phyloP scores from a whole-genome alignment of 2,113 vertebrate genomes.

The Ariopsis seemanni region DNA sequence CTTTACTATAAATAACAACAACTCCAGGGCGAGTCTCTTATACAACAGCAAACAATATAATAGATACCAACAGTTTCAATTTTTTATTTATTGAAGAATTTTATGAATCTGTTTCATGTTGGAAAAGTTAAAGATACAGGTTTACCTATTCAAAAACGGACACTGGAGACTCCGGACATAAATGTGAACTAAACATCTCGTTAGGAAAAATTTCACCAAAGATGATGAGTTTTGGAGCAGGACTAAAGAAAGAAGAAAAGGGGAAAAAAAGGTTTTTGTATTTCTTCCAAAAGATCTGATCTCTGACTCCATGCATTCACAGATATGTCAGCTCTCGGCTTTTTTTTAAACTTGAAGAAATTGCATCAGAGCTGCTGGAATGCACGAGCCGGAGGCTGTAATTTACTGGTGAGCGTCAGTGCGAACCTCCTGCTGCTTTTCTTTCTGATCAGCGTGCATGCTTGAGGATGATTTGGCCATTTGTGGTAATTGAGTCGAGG shows the following conservation, averaged over 20 bases:
- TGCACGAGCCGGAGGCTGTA: conserved; percentile 3
- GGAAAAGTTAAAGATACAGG: not conserved
- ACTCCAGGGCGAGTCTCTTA: too few species aligned
- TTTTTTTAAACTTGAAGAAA: conserved; percentile 9
- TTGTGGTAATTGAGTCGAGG: conserved; percentile 43
- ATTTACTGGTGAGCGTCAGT: not conserved
- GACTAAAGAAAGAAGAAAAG: not conserved
- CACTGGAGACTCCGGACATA: not conserved
- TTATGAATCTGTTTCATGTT: not conserved
- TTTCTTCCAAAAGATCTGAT: not conserved
- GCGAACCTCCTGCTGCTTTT: conserved; percentile 3
- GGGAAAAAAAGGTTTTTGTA: not conserved
- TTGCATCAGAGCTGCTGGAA: conserved; percentile 8
- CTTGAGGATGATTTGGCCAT: conserved; percentile 44
- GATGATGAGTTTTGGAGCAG: not conserved
- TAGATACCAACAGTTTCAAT: too few species aligned
- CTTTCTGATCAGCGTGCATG: conserved; percentile 3
- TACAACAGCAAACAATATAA: too few species aligned
- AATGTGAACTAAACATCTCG: not conserved
- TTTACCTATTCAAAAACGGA: not conserved
- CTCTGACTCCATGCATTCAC: not conserved
- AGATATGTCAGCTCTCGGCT: not conserved
- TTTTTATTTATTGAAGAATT: too few species aligned
- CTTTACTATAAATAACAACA: not conserved
- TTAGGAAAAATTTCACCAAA: not conserved